Evolutionary conservation across 2,113 vertebrate genomes (phyloP).

Genomic region (Cervus canadensis): DNA sequence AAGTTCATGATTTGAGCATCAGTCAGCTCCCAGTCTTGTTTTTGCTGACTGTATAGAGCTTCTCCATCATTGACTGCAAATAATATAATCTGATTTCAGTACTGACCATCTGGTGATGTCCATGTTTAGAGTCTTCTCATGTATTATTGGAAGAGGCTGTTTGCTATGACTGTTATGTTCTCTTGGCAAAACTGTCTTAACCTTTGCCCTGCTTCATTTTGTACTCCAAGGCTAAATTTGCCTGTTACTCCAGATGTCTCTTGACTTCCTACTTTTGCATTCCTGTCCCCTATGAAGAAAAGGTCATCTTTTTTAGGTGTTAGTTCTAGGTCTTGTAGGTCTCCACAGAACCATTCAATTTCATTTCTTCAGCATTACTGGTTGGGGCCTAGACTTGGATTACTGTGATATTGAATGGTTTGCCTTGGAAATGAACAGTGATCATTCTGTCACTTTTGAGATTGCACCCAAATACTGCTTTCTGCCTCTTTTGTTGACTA

Average conservation of each 20-base stretch:
- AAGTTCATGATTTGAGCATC: not conserved
- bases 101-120: not conserved
- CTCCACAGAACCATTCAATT: not conserved
- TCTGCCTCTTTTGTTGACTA: not conserved
- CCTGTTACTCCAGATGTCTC: not conserved
- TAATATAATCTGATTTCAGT: not conserved
- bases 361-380: not conserved
- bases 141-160: not conserved
- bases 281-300: not conserved
- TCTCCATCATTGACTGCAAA: not conserved
- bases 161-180: not conserved
- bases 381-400: not conserved
- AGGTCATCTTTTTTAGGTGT: not conserved
- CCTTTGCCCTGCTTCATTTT: not conserved
- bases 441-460: not conserved
- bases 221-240: not conserved
- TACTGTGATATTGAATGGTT: not conserved
- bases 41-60: not conserved
- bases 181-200: not conserved
- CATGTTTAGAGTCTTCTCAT: not conserved
- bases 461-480: not conserved
- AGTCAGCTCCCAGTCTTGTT: not conserved
- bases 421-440: not conserved
- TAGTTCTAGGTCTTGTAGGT: not conserved
- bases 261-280: not conserved